phyloP scores from a whole-genome alignment of 1,140 invertebrate genomes.

The Melanaphis sacchari region DNA sequence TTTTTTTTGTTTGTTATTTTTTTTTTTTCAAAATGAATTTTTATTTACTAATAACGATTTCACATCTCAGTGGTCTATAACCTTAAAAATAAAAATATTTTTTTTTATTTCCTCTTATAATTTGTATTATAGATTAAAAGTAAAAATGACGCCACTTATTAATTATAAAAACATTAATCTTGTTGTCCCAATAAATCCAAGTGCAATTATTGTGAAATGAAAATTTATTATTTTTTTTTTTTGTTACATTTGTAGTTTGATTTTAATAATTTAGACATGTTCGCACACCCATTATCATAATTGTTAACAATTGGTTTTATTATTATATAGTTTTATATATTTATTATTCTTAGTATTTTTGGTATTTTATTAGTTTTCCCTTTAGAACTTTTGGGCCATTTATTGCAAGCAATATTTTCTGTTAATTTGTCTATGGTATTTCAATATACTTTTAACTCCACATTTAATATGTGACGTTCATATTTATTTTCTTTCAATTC shows the following conservation, averaged over 20 bases:
- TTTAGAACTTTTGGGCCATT: not conserved
- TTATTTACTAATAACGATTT: not conserved
- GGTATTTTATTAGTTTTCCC: not conserved
- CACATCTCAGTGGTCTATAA: not conserved
- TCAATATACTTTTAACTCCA: not conserved
- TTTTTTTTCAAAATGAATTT: not conserved
- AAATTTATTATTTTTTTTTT: constrained; percentile 23
- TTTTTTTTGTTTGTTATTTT: too few relatives aligned
- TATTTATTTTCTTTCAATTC: not conserved
- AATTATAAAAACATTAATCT: not conserved
- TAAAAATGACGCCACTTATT: not conserved
- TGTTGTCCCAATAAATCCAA: not conserved
- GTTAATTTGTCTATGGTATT: not conserved
- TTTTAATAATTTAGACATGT: not conserved
- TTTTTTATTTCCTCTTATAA: not conserved
- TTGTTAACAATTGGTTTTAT: constrained; percentile 23
- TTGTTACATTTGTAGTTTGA: constrained; percentile 50
- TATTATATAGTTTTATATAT: constrained; percentile 10
- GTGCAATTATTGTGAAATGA: constrained; percentile 46
- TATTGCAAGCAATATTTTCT: not conserved
- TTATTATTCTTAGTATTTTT: not conserved
- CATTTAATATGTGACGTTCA: not conserved
- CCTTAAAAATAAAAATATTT: not conserved
- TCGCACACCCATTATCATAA: not conserved
- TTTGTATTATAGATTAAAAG: not conserved